Conservation (phyloP, 2,113 vertebrate genomes). For the Hippolais icterina region DNA sequence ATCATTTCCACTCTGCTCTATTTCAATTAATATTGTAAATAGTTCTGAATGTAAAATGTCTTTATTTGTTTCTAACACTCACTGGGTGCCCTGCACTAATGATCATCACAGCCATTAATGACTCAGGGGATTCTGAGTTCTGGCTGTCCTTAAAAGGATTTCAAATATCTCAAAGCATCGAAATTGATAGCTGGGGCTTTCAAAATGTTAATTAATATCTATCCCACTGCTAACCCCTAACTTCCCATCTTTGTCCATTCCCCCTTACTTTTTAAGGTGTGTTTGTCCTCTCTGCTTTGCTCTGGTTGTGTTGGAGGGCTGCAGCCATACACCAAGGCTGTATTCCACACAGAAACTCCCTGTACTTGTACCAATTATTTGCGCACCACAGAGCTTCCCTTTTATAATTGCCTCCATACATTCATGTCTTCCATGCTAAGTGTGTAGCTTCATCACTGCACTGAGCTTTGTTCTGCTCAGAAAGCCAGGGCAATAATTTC, state of each 20-base stretch:
- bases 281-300: background rate
- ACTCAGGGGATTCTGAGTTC: background rate
- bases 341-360: background rate
- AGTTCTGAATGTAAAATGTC: background rate
- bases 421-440: conserved; percentile 16
- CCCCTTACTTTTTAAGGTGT: background rate
- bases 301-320: background rate
- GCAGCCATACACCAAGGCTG: background rate
- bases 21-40: background rate
- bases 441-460: conserved; percentile 13
- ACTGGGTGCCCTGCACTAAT: background rate
- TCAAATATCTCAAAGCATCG: background rate
- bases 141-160: conserved; percentile 25
- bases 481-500: conserved; percentile 36
- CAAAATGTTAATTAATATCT: conserved; percentile 22
- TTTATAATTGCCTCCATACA: conserved; percentile 54
- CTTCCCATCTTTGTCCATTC: background rate
- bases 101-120: background rate
- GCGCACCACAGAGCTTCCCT: background rate
- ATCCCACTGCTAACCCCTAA: background rate
- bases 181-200: background rate
- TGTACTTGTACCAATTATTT: conserved; percentile 27
- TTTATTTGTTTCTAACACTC: background rate
- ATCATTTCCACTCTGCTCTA: background rate
- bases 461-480: conserved; percentile 37